Base-by-base conservation (phyloP, 1,140 invertebrate genomes). In the Colletes latitarsis region DNA sequence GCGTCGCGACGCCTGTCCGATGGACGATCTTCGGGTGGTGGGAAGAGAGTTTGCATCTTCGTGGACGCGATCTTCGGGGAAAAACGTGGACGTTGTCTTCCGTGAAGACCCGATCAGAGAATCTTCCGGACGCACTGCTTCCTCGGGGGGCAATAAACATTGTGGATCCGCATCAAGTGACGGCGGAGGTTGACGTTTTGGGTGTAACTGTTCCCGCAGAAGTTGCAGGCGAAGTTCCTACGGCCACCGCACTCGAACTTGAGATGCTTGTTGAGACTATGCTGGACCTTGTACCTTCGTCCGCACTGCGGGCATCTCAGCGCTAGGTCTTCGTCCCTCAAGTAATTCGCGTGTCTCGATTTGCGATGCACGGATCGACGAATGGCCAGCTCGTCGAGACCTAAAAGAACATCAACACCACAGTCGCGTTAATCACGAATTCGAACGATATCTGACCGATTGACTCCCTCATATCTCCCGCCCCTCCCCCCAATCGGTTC, bases 161-260 rank as follows among this genome's bases (percentile, higher is more conserved):
- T 90, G 69, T 93, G 92, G 30, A 76, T 83, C 30, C 91, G 88
- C 70, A 91, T 75, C 43, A 92, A 49, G 62, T 92, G 92, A 49
- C 92, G 88, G 39, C 92, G 82, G 3, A 93, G 81, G 60, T 88
- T 92, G 67, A 92, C 90, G 64, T 93, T 94, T 68, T 94, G 93
- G 6, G 92, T 92, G 76, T 92, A 93, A 46, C 90, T 91, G 12
- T 88, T 81, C n/a, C 80, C 75, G 81, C 94, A 95, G 17, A 94
- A 68, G 12, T 92, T 88, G 82, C 94, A 95, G 10, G 83, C 79
- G 82, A 94, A 94, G 63, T 93, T 92, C 17, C 92, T 91, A 53
- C 93, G 91, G 53, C 92, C 92, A 8, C 94, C 94, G 83, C 94
- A 95, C 70, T 95, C 94, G 78, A 92, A 94, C 62, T 93, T 93